phyloP scores from a whole-genome alignment of 2,113 vertebrate species.

The Leptobrachium ailaonicum region DNA sequence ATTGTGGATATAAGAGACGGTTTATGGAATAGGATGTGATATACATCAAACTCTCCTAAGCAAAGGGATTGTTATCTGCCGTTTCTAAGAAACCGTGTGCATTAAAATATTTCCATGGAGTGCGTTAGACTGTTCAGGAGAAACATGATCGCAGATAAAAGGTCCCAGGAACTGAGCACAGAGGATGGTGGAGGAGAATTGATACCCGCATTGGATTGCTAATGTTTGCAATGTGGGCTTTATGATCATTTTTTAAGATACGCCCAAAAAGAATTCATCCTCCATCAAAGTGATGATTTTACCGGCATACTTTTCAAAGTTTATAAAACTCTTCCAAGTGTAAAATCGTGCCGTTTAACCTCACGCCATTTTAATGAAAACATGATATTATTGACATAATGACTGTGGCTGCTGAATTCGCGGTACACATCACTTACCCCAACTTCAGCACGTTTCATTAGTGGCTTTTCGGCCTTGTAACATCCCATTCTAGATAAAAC shows the following conservation, averaged over 20 bases:
- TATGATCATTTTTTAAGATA: conserved; percentile 27
- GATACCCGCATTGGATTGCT: conserved; percentile 27
- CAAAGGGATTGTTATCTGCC: conserved; percentile 22
- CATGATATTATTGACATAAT: no score
- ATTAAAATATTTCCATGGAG: conserved; percentile 18
- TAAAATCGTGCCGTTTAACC: no score
- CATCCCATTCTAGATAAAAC: no score
- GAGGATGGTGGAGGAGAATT: conserved; percentile 28
- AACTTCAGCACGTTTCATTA: no score
- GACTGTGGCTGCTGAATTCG: no score
- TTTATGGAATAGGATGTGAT: no score
- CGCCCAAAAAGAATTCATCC: conserved; percentile 20
- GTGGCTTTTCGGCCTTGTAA: no score
- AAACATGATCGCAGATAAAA: conserved; percentile 6
- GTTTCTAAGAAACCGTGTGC: conserved; percentile 28
- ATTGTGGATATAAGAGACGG: no score
- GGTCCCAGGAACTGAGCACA: conserved; percentile 18
- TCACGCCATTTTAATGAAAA: no score
- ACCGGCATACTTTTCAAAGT: conserved; percentile 5
- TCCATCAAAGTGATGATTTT: background rate
- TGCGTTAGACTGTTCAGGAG: conserved; percentile 24
- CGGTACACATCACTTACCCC: no score
- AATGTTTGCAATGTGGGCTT: conserved; percentile 30
- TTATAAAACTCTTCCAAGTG: conserved; percentile 1
- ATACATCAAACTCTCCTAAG: background rate